Evolutionary conservation across 2,888 invertebrate genomes (phyloP), one percentile per base, ranked within the genome.

Genomic region (Dryobota labecula): DNA sequence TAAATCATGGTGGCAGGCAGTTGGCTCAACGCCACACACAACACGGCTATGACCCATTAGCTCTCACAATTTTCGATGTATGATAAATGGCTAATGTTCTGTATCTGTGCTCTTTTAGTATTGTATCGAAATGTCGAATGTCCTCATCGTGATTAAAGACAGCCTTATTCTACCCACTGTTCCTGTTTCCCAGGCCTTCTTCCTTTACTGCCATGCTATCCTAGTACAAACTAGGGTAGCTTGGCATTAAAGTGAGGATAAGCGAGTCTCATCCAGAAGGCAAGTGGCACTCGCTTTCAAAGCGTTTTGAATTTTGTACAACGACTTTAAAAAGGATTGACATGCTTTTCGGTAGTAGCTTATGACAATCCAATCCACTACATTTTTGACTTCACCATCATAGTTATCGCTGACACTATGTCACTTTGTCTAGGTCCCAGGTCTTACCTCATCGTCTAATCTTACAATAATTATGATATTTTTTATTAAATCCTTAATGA

Each of bases 11-110:
- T 63, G 33, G 33, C 54, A 64, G 60, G 41, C 30, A 33, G 18
- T 70, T 69, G 51, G 69, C 64, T 13, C 47, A 27, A 4, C 1
- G 61, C 57, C 65, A 63, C 30, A 57, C 13, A 64, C 49, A 47
- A 38, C 47, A 41, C 45, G 24, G 18, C 27, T 47, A 30, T 24
- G 18, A 43, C 57, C 61, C 20, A 62, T 66, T 61, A 58, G 57
- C 57, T 53, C 20, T 18, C 45, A 38, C 11, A 74, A 78, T 53
- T 47, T 30, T 78, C 43, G 2, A 38, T 66, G 9, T 0, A 36
- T 56, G n/a, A 64, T 73, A 36, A 49, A 6, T 7, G 41, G 27
- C 6, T 18, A 24, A 41, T 72, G 24, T 54, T 18, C 11, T 47
- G 15, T 27, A 27, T 58, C 7, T 41, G 9, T 54, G 18, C 7